Base-by-base conservation (phyloP, 2,888 invertebrate species). In the Diachrysia chrysitis region DNA sequence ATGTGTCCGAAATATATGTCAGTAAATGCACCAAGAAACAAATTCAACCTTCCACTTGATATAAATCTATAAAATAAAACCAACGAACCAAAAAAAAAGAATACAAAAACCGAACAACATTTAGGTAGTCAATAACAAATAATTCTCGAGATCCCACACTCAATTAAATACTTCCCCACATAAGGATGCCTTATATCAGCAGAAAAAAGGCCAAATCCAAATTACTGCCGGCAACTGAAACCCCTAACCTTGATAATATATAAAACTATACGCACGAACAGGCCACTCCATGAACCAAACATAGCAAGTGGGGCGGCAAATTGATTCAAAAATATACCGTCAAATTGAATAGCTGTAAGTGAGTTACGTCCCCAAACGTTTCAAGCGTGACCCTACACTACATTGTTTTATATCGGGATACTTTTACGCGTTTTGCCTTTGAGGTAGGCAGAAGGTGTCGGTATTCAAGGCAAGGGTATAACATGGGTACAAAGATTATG, bases 321-420 rank as follows among this genome's bases (percentile, higher is more conserved):
- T 90, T 89, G 89, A 89, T 89, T 89, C 87, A 90, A 89, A 90
- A 89, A 89, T 89, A 87, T 86, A 84, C 88, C 84, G 83, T 85
- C 86, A 87, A 88, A 89, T 88, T 87, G 88, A 89, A 89, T 85
- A 81, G 82, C 81, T 73, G 72, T 81, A 82, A 84, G 85, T 84
- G 83, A 84, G 83, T 84, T 83, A 83, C 76, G 78, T 61, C 69
- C 75, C 72, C 58, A 71, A 66, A 68, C 51, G 61, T 57, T 73
- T 66, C 64, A 59, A 68, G 48, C 71, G 65, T 70, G 54, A 59
- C 60, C 69, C 56, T 59, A 32, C 25, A 60, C 16, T 63, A 63
- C 29, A 71, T 73, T 76, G 69, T 76, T 82, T 76, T 71, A 54
- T 64, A 59, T 58, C 5, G 37, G 46, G 59, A 35, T 58, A 58